A percentile compares a stretch with the other conserved stretches of the same genome.
These are phyloP conservation scores for Alectura lathami DNA, from an alignment of 2,113 vertebrate genomes.

Conservation along the genomic window DNA sequence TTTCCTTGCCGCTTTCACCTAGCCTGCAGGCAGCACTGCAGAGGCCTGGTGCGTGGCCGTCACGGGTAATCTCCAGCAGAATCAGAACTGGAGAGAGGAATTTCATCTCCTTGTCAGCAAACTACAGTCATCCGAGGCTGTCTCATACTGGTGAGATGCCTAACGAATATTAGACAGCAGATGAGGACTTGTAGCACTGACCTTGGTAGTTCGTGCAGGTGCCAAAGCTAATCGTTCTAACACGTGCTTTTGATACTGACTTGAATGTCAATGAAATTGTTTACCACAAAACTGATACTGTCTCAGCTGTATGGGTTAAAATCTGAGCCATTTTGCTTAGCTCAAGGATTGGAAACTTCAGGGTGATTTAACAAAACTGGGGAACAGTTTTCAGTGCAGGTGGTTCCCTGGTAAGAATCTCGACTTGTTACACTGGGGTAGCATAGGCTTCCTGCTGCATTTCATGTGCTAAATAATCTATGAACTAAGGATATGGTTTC, in stretches of 20 bases:
- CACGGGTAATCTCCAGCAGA: background rate
- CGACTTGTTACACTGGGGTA: background rate
- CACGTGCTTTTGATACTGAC: background rate
- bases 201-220: background rate
- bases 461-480: background rate
- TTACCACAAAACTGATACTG: background rate
- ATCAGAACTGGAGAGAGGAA: background rate
- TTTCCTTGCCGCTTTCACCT: background rate
- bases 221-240: background rate
- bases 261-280: background rate
- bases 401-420: background rate
- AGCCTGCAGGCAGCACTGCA: background rate
- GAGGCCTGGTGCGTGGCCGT: background rate
- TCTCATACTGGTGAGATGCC: background rate
- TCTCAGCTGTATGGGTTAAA: background rate
- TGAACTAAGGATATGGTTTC: background rate
- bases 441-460: background rate
- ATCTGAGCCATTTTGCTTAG: background rate
- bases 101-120: background rate
- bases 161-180: background rate
- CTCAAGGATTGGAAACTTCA: background rate
- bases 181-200: background rate
- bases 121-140: background rate
- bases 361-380: background rate
- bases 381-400: background rate